Evolutionary conservation across 2,113 vertebrate species (phyloP).

Genomic region (Gasterosteus aculeatus): DNA sequence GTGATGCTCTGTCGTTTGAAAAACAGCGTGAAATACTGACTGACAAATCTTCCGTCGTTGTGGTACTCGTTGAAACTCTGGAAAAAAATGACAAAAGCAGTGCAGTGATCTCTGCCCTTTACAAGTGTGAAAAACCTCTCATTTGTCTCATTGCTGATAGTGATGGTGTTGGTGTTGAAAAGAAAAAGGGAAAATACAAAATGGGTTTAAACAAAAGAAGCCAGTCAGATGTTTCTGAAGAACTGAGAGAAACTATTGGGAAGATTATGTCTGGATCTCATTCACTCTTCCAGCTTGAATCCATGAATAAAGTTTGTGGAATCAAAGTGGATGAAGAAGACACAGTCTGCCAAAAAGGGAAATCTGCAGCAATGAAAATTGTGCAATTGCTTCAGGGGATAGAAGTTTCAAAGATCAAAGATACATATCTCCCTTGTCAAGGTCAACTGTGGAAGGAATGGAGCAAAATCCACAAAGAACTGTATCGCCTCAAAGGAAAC

Average conservation of each 20-base stretch:
- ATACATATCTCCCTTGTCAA: constrained; percentile 51
- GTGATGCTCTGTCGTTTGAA: constrained; percentile 66
- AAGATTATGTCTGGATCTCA: constrained; percentile 45
- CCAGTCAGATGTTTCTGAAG: constrained; percentile 60
- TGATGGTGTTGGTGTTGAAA: background rate
- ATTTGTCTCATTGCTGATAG: constrained; percentile 70
- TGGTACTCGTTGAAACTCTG: constrained; percentile 66
- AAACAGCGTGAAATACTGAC: constrained; percentile 69
- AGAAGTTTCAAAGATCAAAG: constrained; percentile 71
- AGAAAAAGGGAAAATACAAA: constrained; percentile 39
- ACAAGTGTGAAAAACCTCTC: constrained; percentile 58
- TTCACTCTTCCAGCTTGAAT: constrained; percentile 52
- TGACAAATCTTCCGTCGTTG: constrained; percentile 68
- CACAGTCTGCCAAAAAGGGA: constrained; percentile 48
- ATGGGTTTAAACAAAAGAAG: constrained; percentile 71
- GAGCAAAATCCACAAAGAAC: constrained; percentile 76
- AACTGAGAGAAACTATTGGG: constrained; percentile 65
- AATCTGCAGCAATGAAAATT: constrained; percentile 45
- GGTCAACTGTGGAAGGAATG: constrained; percentile 71
- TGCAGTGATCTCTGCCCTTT: constrained; percentile 48
- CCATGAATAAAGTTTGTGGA: constrained; percentile 41
- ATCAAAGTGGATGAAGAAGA: constrained; percentile 73
- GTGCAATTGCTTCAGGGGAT: constrained; percentile 44
- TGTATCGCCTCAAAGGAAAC: constrained; percentile 66
- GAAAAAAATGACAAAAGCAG: constrained; percentile 33